A percentile compares a stretch with the other conserved stretches of the same genome.
Evolutionary conservation across 2,888 invertebrate species (phyloP).

Genomic region (Rhagonycha fulva): DNA sequence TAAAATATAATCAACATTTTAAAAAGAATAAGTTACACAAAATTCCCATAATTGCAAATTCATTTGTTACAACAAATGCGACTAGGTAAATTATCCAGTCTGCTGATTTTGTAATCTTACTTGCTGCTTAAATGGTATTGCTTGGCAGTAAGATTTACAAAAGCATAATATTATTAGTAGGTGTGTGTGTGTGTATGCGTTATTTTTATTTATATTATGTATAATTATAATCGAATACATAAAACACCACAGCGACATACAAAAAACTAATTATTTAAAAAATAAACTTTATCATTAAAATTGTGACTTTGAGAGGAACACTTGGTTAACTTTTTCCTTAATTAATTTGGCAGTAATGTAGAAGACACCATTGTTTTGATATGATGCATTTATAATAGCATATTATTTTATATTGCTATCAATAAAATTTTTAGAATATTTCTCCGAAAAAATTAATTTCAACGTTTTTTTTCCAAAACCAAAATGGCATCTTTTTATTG

Average conservation of each 20-base stretch:
- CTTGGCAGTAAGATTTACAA: background rate
- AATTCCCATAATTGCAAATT: background rate
- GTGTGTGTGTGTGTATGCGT: background rate
- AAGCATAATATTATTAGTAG: background rate
- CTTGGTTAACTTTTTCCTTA: constrained; percentile 29
- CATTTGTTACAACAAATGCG: background rate
- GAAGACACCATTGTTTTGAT: constrained; percentile 45
- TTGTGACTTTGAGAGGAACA: constrained; percentile 39
- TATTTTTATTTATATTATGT: background rate
- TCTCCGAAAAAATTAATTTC: constrained; percentile 9
- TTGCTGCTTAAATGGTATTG: background rate
- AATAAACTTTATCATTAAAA: constrained; percentile 31
- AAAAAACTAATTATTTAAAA: constrained; percentile 31
- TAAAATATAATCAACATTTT: background rate
- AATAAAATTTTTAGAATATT: constrained; percentile 15
- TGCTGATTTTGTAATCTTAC: background rate
- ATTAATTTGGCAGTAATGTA: constrained; percentile 41
- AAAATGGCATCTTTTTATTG: constrained; percentile 15
- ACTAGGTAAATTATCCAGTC: constrained; percentile 6
- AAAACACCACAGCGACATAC: constrained; percentile 35
- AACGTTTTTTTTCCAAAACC: constrained; percentile 2
- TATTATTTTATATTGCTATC: constrained; percentile 20
- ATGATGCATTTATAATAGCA: constrained; percentile 33
- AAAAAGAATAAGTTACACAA: background rate
- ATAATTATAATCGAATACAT: constrained; percentile 4